phyloP scores from a whole-genome alignment of 1,140 invertebrate species.

The Ceratina calcarata region DNA sequence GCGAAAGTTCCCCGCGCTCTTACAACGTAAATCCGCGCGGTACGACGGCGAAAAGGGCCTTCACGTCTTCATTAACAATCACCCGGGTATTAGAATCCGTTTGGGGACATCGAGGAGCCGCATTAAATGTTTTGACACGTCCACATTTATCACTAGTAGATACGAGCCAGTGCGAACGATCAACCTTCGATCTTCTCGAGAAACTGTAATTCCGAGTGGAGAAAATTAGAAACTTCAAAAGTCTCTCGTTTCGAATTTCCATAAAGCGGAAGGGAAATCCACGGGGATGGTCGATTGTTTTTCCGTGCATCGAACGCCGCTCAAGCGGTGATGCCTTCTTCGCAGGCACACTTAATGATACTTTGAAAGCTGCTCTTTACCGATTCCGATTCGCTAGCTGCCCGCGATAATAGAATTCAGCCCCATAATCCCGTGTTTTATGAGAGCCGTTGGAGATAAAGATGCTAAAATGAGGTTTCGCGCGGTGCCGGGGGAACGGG shows the following conservation, averaged over 20 bases:
- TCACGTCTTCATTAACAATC: neutral
- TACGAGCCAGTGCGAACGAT: too few species aligned
- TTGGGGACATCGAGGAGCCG: neutral
- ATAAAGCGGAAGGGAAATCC: constrained; percentile 24
- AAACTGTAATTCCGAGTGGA: too few species aligned
- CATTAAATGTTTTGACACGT: neutral
- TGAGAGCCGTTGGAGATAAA: constrained; percentile 66
- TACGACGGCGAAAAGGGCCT: neutral
- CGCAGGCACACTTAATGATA: constrained; percentile 65
- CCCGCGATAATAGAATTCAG: constrained; percentile 75
- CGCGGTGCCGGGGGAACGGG: constrained; percentile 17
- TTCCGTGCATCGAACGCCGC: neutral
- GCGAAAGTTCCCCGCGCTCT: neutral
- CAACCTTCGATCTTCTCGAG: too few species aligned
- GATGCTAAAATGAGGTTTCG: constrained; percentile 60
- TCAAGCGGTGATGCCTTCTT: neutral
- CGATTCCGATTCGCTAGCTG: constrained; percentile 69
- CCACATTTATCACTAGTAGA: too few species aligned
- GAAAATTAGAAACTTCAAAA: too few species aligned
- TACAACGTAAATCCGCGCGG: neutral
- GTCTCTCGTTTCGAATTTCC: too few species aligned
- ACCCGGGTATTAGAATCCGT: neutral
- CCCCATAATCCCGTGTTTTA: constrained; percentile 76
- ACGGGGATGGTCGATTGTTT: constrained; percentile 5
- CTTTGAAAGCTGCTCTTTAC: constrained; percentile 70